phyloP scores from a whole-genome alignment of 2,113 vertebrate genomes.

The Verasper variegatus region DNA sequence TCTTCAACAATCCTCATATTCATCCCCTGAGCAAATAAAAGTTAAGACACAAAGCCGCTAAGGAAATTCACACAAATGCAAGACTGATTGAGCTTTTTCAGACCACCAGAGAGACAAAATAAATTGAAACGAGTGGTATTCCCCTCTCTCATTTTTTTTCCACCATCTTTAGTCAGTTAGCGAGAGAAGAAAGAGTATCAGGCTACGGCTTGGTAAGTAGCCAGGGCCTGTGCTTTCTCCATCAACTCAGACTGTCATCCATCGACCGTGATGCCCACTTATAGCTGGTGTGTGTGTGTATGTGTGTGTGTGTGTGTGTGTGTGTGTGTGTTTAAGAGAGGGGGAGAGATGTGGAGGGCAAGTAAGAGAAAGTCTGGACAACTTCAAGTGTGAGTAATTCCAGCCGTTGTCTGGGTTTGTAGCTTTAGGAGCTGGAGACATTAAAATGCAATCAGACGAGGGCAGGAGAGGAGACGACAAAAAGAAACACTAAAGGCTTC shows the following conservation, averaged over 20 bases:
- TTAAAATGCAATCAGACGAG: conserved; percentile 45
- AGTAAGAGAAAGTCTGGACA: conserved; percentile 49
- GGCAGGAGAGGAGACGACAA: conserved; percentile 1
- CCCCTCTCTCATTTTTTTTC: conserved; percentile 23
- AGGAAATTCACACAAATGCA: neutral
- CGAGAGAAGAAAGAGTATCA: conserved; percentile 12
- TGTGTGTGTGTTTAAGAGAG: conserved; percentile 12
- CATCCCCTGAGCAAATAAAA: neutral
- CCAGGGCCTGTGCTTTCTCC: conserved; percentile 46
- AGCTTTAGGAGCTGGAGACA: conserved; percentile 33
- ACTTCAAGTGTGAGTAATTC: conserved; percentile 60
- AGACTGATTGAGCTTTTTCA: neutral
- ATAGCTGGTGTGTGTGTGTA: conserved; percentile 30
- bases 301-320: conserved; percentile 11
- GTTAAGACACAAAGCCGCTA: neutral
- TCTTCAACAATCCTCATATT: neutral
- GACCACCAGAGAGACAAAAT: neutral
- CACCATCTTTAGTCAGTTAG: conserved; percentile 37
- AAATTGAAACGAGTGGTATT: conserved; percentile 4
- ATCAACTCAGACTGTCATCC: conserved; percentile 26
- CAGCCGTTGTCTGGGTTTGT: conserved; percentile 33
- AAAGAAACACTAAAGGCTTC: neutral
- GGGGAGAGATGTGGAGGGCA: neutral
- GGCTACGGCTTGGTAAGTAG: conserved; percentile 33
- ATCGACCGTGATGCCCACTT: conserved; percentile 36